Evolutionary conservation across 2,888 invertebrate genomes (phyloP), one percentile per base, ranked within the genome.

Genomic region (Rugalucina vietnamica): DNA sequence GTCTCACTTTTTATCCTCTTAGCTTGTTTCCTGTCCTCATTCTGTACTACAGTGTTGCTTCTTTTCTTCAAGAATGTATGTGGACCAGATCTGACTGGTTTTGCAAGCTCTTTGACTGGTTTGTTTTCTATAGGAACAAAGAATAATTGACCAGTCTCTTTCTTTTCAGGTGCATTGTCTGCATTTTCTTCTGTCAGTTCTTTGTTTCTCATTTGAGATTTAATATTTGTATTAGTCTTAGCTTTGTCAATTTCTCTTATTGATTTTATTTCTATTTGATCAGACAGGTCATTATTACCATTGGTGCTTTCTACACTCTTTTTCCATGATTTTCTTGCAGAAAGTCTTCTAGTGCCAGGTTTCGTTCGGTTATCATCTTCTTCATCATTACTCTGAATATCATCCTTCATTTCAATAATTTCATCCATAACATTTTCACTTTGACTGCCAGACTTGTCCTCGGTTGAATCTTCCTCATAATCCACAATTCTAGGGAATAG

Each of bases 31-130:
- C 49, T 57, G 29, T 82, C 82, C 34, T 65, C 79, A 29, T 75
- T 79, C 32, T 80, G 80, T 34, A 73, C 57, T 4, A 76, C 72
- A 37, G 81, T 43, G 34, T 81, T 87, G 34, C 84, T 81, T 54
- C 86, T 70, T 74, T 86, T 89, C 78, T 83, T 85, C 65, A 84
- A 69, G 36, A 84, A 87, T 54, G 65, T 70, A 57, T 60, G 79
- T 8, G 82, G 87, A 65, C 81, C 84, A 29, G 75, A 72, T 72
- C 57, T 78, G 24, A 71, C 54, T 21, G 78, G 79, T 34, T 72
- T 78, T 32, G 57, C 71, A 14, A 29, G 54, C 32, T 77, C 81
- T 43, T 37, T 60, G 37, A 69, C 34, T 21, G 29, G 29, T 74
- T 81, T 76, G 57, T 49, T 81, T 32, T 82, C 80, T 65, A 83